Conservation (phyloP, 2,888 invertebrate genomes). For the Apamea sordens region DNA sequence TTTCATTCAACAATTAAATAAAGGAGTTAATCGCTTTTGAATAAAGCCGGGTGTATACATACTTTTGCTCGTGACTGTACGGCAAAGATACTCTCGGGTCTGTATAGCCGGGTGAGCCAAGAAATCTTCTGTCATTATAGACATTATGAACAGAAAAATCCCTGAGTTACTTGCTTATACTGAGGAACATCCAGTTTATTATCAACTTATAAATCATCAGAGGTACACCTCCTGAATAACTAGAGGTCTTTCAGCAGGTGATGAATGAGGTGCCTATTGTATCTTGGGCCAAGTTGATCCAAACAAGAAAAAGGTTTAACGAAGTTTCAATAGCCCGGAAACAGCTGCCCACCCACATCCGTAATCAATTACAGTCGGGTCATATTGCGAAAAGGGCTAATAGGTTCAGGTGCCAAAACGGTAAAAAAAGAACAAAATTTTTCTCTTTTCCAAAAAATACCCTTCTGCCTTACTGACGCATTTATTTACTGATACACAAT, state of each 20-base stretch:
- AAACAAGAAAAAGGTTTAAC: slow-evolving; percentile 7
- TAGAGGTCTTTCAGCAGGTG: neutral
- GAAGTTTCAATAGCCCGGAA: slow-evolving; percentile 24
- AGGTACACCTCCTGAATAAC: neutral
- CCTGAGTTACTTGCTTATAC: neutral
- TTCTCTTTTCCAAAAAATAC: neutral
- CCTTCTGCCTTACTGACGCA: too few species aligned
- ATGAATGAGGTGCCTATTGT: neutral
- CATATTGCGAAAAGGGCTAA: neutral
- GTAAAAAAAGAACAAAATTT: neutral
- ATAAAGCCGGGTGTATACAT: too few species aligned
- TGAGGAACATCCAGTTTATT: neutral
- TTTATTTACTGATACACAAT: neutral
- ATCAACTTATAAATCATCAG: neutral
- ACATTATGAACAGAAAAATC: neutral
- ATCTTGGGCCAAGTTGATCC: neutral
- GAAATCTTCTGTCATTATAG: neutral
- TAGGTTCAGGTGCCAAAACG: slow-evolving; percentile 1
- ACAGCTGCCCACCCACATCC: slow-evolving; percentile 6
- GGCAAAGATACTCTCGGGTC: neutral
- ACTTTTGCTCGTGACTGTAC: too few species aligned
- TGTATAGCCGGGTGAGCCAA: neutral
- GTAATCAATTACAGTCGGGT: slow-evolving; percentile 36
- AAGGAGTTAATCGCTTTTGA: too few species aligned
- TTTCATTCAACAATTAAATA: too few species aligned